Evolutionary conservation across 2,888 invertebrate genomes (phyloP), one percentile per base, ranked within the genome.

Genomic region (Neria commutata): DNA sequence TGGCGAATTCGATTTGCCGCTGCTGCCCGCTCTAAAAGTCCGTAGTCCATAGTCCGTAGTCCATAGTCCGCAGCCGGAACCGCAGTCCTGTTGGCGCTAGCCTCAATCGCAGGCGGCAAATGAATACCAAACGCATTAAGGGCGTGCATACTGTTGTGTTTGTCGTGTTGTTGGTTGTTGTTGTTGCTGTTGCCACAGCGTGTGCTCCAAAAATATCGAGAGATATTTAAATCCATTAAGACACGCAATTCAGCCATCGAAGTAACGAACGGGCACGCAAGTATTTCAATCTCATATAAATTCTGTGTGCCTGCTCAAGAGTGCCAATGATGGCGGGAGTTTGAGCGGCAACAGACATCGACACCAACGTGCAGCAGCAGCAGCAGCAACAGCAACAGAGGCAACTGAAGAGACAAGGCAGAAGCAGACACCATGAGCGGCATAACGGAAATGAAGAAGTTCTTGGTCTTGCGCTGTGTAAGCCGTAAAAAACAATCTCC

Each of bases 1-100:
- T 60, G 74, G 73, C 63, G 68, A 72, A 75, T 72, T 76, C 75
- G 76, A 74, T 74, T 73, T 60, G 37, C 21, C 23, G n/a, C 17
- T 25, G 24, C 33, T 37, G 8, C 42, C 5, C 42, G 19, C n/a
- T n/a, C n/a, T n/a, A n/a, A n/a, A n/a, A n/a, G n/a, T n/a, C n/a
- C n/a, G n/a, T n/a, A n/a, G n/a, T n/a, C n/a, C n/a, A n/a, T n/a
- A n/a, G n/a, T n/a, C n/a, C 19, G 51, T 49, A 17, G 42, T 40
- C 16, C 24, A 6, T 21, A 24, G 34, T 3, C 17, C 14, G 51
- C 24, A 10, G 25, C 25, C 19, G 23, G 14, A 16, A 23, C 29
- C 29, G 33, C 23, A 34, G 21, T 42, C n/a, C n/a, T 52, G 25
- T 51, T 51, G 34, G 14, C 33, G 42, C 5, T 6, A 17, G 42